Evolutionary conservation across 2,113 vertebrate genomes (phyloP).

Genomic region (Macrotus californicus): DNA sequence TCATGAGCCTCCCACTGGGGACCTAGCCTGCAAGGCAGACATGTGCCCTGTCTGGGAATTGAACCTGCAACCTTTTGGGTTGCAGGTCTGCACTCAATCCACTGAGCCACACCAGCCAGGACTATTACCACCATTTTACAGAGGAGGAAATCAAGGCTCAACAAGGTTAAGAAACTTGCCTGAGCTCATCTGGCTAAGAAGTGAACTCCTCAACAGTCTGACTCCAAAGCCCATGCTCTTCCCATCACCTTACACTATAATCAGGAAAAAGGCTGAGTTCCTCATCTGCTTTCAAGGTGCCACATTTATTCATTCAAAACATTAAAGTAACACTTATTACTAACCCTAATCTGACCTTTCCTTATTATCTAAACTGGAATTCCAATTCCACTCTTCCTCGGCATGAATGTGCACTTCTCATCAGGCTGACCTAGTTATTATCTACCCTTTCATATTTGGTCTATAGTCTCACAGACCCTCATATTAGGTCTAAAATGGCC

Average conservation of each 20-base stretch:
- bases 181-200: neutral
- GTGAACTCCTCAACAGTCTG: neutral
- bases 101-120: no score
- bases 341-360: neutral
- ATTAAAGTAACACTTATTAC: neutral
- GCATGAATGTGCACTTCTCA: neutral
- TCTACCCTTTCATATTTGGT: neutral
- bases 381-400: neutral
- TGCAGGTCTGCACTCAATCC: no score
- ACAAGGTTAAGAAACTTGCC: neutral
- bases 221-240: neutral
- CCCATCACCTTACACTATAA: neutral
- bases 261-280: neutral
- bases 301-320: neutral
- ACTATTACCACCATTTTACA: neutral
- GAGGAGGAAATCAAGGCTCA: constrained; percentile 25
- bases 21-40: no score
- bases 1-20: no score
- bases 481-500: neutral
- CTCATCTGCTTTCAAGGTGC: neutral
- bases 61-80: no score
- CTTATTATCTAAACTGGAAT: neutral
- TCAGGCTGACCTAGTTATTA: neutral
- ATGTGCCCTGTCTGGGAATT: no score
- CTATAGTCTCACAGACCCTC: neutral